Evolutionary conservation across 2,888 invertebrate genomes (phyloP).

Genomic region (Eilema caniola): DNA sequence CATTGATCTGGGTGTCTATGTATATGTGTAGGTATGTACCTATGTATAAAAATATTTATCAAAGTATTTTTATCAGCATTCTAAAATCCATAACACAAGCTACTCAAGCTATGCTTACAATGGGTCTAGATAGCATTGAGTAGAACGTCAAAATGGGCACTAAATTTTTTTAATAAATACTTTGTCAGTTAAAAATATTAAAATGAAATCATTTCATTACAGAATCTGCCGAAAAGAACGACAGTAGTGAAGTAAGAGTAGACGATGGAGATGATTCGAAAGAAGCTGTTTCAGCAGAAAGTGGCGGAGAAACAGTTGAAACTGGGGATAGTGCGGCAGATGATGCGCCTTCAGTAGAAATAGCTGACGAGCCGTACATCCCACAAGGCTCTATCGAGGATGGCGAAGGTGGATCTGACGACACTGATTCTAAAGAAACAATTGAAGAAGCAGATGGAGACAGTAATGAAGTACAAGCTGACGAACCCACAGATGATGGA

Average conservation of each 20-base stretch:
- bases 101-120: too few species aligned
- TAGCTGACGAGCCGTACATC: slow-evolving; percentile 83
- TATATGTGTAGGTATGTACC: too few species aligned
- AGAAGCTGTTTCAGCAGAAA: slow-evolving; percentile 77
- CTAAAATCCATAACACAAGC: too few species aligned
- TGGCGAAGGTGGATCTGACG: slow-evolving; percentile 66
- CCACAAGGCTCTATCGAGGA: slow-evolving; percentile 82
- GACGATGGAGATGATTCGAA: slow-evolving; percentile 73
- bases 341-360: slow-evolving; percentile 76
- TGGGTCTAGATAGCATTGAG: too few species aligned
- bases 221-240: slow-evolving; percentile 84
- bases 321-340: slow-evolving; percentile 67
- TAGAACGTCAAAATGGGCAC: too few species aligned
- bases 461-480: slow-evolving; percentile 66
- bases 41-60: too few species aligned
- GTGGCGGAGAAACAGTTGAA: slow-evolving; percentile 65
- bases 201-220: slow-evolving; percentile 43
- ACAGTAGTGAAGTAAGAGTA: slow-evolving; percentile 83
- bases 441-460: slow-evolving; percentile 63
- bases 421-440: slow-evolving; percentile 74
- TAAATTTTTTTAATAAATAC: too few species aligned
- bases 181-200: not conserved
- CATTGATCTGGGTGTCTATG: too few species aligned
- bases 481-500: slow-evolving; percentile 44
- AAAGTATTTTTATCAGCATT: too few species aligned